Evolutionary conservation across 2,797 vertebrate species (phyloP).

Genomic region (Gymnoscopelus microlampas): DNA sequence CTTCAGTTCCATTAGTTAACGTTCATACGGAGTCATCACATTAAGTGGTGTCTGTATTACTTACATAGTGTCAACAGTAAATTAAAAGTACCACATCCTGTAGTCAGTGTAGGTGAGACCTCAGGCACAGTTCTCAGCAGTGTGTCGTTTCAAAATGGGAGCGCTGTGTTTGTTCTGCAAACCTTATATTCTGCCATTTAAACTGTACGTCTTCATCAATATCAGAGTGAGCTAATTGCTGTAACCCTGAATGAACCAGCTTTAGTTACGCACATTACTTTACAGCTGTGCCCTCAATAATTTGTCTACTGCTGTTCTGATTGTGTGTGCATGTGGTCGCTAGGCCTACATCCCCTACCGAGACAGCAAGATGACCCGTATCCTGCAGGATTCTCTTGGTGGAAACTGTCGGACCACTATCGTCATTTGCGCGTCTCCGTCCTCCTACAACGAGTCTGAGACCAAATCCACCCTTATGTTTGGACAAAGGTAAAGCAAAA

Average conservation of each 20-base stretch:
- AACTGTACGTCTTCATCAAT: no score
- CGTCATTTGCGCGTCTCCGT: slow-evolving; percentile 96
- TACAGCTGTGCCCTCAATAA: no score
- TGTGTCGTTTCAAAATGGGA: slow-evolving; percentile 13
- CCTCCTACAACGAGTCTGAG: slow-evolving; percentile 94
- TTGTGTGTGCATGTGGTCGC: neutral
- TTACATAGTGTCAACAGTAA: neutral
- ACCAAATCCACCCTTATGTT: slow-evolving; percentile 97
- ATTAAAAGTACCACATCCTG: slow-evolving; percentile 9
- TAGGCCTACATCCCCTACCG: slow-evolving; percentile 96
- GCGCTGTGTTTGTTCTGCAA: neutral
- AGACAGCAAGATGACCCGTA: slow-evolving; percentile 99
- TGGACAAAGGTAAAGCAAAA: slow-evolving; percentile 87
- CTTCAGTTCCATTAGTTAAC: neutral
- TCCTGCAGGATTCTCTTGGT: slow-evolving; percentile 96
- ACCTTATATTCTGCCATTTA: no score
- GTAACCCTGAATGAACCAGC: no score
- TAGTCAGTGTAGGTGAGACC: slow-evolving; percentile 9
- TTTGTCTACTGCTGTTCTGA: neutral
- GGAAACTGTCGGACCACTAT: slow-evolving; percentile 98
- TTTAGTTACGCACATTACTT: no score
- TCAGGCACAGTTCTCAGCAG: neutral
- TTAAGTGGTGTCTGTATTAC: neutral
- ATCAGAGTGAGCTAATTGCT: no score
- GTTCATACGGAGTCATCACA: slow-evolving; percentile 2